Conservation (phyloP, 2,888 invertebrate species). For the Apamea monoglypha region DNA sequence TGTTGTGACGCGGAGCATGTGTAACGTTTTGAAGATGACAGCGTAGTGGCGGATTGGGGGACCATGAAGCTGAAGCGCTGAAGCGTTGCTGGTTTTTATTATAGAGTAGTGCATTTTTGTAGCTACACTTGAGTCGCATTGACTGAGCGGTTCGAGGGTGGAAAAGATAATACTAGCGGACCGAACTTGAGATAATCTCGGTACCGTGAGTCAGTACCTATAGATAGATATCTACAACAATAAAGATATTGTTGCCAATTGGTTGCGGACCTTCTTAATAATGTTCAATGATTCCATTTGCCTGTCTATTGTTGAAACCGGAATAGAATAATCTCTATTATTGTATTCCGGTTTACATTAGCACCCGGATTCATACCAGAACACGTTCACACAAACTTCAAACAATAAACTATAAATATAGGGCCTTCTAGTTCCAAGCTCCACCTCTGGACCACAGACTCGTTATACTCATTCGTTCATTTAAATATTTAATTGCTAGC, state of each 20-base stretch:
- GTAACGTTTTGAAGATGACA: constrained; percentile 34
- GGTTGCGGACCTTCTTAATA: background rate
- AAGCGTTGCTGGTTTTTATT: constrained; percentile 7
- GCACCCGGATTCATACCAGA: background rate
- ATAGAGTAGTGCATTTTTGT: background rate
- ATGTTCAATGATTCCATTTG: background rate
- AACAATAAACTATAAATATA: constrained; percentile 1
- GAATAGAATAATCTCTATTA: constrained; percentile 7
- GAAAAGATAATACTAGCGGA: background rate
- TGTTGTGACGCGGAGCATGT: background rate
- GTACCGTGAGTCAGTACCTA: background rate
- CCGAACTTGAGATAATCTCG: background rate
- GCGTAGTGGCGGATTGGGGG: constrained; percentile 8
- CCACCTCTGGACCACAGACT: constrained; percentile 60
- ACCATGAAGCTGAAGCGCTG: background rate
- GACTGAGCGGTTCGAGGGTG: background rate
- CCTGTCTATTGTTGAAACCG: constrained; percentile 8
- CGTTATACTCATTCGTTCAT: constrained; percentile 81
- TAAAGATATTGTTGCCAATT: background rate
- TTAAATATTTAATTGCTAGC: constrained; percentile 81
- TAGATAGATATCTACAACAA: background rate
- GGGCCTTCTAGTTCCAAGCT: background rate
- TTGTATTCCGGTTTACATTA: background rate
- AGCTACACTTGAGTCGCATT: background rate
- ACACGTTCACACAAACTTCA: background rate